Conservation (phyloP, 2,113 vertebrate species). For the Gymnogyps californianus region DNA sequence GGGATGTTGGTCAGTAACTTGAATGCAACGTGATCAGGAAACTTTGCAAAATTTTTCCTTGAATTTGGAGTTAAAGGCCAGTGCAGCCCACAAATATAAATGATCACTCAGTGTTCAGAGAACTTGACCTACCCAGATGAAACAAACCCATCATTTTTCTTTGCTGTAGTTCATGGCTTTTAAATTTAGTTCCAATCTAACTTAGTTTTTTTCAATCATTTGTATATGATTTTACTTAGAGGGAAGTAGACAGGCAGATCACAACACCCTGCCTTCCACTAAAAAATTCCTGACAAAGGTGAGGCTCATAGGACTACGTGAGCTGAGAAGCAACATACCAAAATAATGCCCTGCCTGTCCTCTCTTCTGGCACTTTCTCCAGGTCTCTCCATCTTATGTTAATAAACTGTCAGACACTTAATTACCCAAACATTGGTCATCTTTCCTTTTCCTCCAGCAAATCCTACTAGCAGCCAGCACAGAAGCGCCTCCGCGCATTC, state of each 20-base stretch:
- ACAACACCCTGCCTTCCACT: background rate
- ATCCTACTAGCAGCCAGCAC: background rate
- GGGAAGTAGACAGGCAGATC: background rate
- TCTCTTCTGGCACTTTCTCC: slow-evolving; percentile 48
- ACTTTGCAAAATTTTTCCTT: background rate
- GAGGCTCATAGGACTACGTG: slow-evolving; percentile 3
- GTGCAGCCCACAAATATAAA: background rate
- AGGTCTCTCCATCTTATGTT: background rate
- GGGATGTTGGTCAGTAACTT: background rate
- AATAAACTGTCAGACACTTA: slow-evolving; percentile 21
- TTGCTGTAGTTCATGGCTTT: background rate
- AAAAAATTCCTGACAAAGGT: slow-evolving; percentile 12
- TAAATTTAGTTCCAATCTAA: background rate
- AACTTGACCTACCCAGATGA: background rate
- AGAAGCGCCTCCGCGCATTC: background rate
- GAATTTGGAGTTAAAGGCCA: background rate
- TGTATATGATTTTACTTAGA: background rate
- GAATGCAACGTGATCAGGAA: fast-evolving
- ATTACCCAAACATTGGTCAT: slow-evolving; percentile 5
- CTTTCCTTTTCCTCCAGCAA: slow-evolving; percentile 34
- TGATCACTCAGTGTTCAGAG: background rate
- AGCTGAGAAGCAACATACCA: background rate
- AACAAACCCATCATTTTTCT: background rate
- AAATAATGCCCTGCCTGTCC: background rate
- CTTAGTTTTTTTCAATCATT: background rate